phyloP scores from a whole-genome alignment of 2,888 invertebrate genomes.

The Torymus texanus region DNA sequence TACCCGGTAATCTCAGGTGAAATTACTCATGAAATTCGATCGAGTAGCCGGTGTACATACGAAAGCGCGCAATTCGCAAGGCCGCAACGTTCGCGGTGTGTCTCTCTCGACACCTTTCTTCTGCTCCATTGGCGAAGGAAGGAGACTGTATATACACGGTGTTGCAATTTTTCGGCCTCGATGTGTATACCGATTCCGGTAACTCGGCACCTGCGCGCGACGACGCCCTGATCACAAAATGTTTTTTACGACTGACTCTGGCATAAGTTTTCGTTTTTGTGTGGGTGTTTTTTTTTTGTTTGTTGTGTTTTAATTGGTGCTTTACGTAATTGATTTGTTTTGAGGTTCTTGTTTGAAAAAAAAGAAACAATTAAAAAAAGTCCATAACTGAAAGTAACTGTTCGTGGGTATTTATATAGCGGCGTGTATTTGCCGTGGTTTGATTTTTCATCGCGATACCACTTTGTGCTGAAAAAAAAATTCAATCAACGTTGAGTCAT shows the following conservation, averaged over 20 bases:
- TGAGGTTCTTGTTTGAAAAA: no score
- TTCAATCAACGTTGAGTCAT: no score
- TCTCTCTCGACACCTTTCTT: conserved; percentile 21
- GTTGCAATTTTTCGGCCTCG: conserved; percentile 50
- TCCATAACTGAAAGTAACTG: no score
- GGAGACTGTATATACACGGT: background rate
- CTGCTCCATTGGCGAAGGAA: conserved; percentile 7
- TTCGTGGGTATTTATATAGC: no score
- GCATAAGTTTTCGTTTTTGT: background rate
- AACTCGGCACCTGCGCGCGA: conserved; percentile 29
- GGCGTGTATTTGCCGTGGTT: no score
- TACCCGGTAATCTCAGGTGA: conserved; percentile 47
- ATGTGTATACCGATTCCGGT: conserved; percentile 44
- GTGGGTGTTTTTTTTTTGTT: background rate
- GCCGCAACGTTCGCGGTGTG: conserved; percentile 34
- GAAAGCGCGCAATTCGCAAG: conserved; percentile 37
- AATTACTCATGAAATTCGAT: conserved; percentile 57
- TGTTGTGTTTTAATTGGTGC: background rate
- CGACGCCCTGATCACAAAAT: background rate
- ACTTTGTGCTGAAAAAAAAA: no score
- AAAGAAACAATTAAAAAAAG: no score
- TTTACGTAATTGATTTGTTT: no score
- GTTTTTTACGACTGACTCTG: background rate
- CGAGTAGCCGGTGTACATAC: conserved; percentile 22
- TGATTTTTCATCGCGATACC: no score